Percentiles rank a stretch among this genome's conserved stretches.
These are phyloP conservation scores for Dipodomys spectabilis DNA, from an alignment of 2,113 vertebrate species.

Conservation along the genomic window DNA sequence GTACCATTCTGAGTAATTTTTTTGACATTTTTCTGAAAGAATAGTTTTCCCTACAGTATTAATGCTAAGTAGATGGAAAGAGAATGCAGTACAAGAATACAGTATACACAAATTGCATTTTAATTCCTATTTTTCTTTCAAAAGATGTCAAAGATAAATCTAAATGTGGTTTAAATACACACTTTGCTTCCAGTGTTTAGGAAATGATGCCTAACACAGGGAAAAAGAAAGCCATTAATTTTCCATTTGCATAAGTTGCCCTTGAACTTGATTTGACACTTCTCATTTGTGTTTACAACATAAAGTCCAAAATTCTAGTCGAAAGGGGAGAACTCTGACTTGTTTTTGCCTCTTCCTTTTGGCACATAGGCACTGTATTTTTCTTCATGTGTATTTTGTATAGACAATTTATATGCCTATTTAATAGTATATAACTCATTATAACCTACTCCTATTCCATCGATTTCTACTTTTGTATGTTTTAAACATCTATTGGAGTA, in stretches of 20 bases:
- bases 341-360: background rate
- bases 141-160: constrained; percentile 75
- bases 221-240: constrained; percentile 82
- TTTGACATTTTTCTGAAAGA: constrained; percentile 74
- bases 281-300: constrained; percentile 65
- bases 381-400: constrained; percentile 10
- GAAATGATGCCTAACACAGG: constrained; percentile 75
- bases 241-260: constrained; percentile 77
- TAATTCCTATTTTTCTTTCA: constrained; percentile 79
- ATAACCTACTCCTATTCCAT: background rate
- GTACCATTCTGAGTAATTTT: constrained; percentile 75
- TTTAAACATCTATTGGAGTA: constrained; percentile 18
- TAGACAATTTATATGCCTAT: background rate
- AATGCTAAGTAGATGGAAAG: constrained; percentile 79
- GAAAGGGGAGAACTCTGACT: constrained; percentile 40
- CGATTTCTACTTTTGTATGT: constrained; percentile 21
- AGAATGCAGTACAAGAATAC: constrained; percentile 63
- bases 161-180: constrained; percentile 72
- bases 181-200: constrained; percentile 70
- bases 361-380: background rate
- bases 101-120: constrained; percentile 72
- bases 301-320: constrained; percentile 68
- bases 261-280: constrained; percentile 80
- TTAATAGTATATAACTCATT: background rate
- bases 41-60: constrained; percentile 68